Evolutionary conservation across 2,113 vertebrate genomes (phyloP), one percentile per base, ranked within the genome.

Genomic region (Chlorodrepanis virens): DNA sequence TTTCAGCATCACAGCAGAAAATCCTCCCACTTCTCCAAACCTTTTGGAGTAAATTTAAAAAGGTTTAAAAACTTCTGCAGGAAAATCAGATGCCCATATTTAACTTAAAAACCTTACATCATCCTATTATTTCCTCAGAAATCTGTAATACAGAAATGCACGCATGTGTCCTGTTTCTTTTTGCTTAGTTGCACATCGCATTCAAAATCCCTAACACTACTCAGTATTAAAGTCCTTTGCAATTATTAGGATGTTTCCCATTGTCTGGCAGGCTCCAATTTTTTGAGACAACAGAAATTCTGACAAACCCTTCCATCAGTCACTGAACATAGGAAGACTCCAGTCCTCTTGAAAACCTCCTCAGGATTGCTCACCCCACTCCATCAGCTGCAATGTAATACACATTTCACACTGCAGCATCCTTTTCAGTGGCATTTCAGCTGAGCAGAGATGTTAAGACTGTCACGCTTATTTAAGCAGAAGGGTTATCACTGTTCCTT

Each of bases 401-500:
- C 15, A 31, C 76, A 56, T 91, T 89, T 97, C 3, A 22, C 82
- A 93, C 84, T 59, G 67, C 85, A 81, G 88, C 72, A 83, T 49
- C 90, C 63, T 59, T 53, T 83, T 37, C 79, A 33, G 24, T 25
- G 47, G 79, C 20, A 39, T 42, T 93, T 68, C 76, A 42, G 69
- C 84, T 27, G 61, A 94, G 93, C 57, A 76, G 89, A 96, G 79
- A 87, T 50, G 89, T 94, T 93, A 80, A 80, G 4, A n/a, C 79
- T 79, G 89, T 83, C 84, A 65, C 0, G 39, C 89, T 87, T 91
- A 82, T 67, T 95, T 93, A 97, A 94, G 88, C 90, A 91, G 82
- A 96, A 91, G 92, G 89, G 94, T 89, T 94, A 97, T 96, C 94
- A 72, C 94, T 33, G 84, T 35, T 95, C 91, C 61, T 79, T 93